Evolutionary conservation across 2,797 vertebrate species (phyloP), one percentile per base, ranked within the genome.

Genomic region (Crocidura indochinensis): DNA sequence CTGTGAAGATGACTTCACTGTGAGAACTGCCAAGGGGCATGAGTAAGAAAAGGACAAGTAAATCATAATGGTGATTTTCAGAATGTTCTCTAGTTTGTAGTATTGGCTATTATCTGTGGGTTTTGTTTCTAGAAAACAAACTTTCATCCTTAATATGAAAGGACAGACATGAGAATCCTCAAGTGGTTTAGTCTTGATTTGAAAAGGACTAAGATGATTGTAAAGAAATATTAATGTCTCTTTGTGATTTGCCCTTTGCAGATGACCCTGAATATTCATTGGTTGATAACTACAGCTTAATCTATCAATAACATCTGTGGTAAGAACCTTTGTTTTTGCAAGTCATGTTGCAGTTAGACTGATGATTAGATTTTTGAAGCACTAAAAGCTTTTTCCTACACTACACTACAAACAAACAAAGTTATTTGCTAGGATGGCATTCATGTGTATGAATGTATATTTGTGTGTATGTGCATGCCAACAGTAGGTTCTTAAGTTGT

Each of bases 271-370:
- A 97, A 82, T 98, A 98, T 0, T 92, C 97, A 73, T 94, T 96
- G 15, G 64, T 97, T 31, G 96, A 96, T 0, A 96, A 97, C 49
- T 98, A 98, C 93, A 98, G 97, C 91, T 96, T 98, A 93, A 90
- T 98, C 73, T 97, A 97, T 86, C 97, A 90, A 84, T 97, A 97
- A 72, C 7, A 87, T 68, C 91, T 74, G 31, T 27, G 74, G 98
- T 98, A 97, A 97, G 97, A 97, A 85, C 38, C 82, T 68, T 74
- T 79, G 44, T 69, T 65, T 82, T 84, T 56, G 67, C 6, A 27
- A 46, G 29, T 82, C 27, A 24, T 64, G 72, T 49, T 53, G 20
- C 6, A 10, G 67, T 88, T 84, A 47, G 82, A 75, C 14, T 51
- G 26, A 31, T 12, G 6, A 72, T 27, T 82, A 20, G 74, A 6